These are phyloP conservation scores for Rhorus exstirpatorius DNA, from an alignment of 2,888 invertebrate species.

Conservation along the genomic window DNA sequence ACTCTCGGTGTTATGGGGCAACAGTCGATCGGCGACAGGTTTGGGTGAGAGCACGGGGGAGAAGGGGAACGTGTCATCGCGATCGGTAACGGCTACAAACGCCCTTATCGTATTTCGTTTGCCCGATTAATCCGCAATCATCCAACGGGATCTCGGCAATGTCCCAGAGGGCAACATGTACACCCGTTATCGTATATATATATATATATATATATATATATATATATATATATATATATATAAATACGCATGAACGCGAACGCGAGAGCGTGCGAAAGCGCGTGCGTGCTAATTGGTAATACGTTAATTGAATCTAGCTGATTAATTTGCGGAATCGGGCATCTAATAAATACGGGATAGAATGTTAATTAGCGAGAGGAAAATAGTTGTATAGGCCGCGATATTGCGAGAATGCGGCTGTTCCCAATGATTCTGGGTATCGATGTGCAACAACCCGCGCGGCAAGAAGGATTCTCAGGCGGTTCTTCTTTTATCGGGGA, in stretches of 20 bases:
- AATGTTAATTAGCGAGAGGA: constrained; percentile 74
- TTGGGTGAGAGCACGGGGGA: constrained; percentile 5
- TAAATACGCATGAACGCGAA: constrained; percentile 42
- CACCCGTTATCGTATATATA: too few species aligned
- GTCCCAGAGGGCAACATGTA: constrained; percentile 47
- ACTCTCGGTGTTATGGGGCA: constrained; percentile 48
- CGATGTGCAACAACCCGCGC: constrained; percentile 20
- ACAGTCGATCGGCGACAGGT: constrained; percentile 57
- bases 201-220: constrained; percentile 4
- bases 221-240: background rate
- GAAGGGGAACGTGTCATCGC: constrained; percentile 60
- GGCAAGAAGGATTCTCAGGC: background rate
- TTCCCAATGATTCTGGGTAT: constrained; percentile 10
- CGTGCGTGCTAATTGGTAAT: constrained; percentile 83
- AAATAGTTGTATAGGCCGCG: constrained; percentile 63
- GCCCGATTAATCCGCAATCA: constrained; percentile 79
- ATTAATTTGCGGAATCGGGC: constrained; percentile 82
- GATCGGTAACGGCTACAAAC: constrained; percentile 61
- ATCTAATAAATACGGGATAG: constrained; percentile 82
- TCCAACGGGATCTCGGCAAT: constrained; percentile 76
- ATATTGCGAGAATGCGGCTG: constrained; percentile 37
- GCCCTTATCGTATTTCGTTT: constrained; percentile 72
- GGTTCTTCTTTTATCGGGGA: background rate
- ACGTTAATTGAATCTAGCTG: constrained; percentile 84
- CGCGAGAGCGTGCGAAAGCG: constrained; percentile 76